Evolutionary conservation across 2,113 vertebrate genomes (phyloP), one percentile per base, ranked within the genome.

Genomic region (Sphyrna mokarran): DNA sequence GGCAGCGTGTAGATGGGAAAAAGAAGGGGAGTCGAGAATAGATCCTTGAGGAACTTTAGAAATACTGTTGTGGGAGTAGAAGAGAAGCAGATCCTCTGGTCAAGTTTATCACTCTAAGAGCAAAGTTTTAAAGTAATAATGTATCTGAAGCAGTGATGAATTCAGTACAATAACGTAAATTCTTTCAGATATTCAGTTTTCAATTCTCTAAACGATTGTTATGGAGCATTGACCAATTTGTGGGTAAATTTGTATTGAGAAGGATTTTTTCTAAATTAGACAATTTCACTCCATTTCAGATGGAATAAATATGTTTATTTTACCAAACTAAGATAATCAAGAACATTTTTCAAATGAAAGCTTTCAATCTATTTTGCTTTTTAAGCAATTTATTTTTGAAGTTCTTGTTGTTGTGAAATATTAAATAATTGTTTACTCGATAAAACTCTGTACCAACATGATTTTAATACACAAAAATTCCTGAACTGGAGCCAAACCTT

Each of bases 391-490:
- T 66, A 33, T 37, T 91, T 93, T 66, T 66, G 33, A 37, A 68
- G 43, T 70, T 54, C 94, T 43, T 72, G 33, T 4, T 95, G 70
- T 76, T 48, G 68, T 72, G 33, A 72, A 33, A 22, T 22, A 76
- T 13, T 76, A 54, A 54, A 3, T 54, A 54, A 29, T 33, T 20
- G 23, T 95, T 95, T 95, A 43, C 6, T 29, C 6, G 7, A 76
- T 54, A 29, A 54, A 43, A 26, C 43, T 72, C 20, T 48, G 11
- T 29, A 26, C 68, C 40, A 22, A 37, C 29, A 70, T 43, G 66
- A 23, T 94, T 69, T 40, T 94, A 26, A 94, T 95, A 68, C 69
- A 72, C 43, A 72, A 95, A 70, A 70, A 26, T 70, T 95, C 69
- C 10, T 95, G 94, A 48, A 72, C 72, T 72, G 43, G 43, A 33